Evolutionary conservation across 23 tunicate species (phyloP).

Genomic region (Clavelina lepadiformis): DNA sequence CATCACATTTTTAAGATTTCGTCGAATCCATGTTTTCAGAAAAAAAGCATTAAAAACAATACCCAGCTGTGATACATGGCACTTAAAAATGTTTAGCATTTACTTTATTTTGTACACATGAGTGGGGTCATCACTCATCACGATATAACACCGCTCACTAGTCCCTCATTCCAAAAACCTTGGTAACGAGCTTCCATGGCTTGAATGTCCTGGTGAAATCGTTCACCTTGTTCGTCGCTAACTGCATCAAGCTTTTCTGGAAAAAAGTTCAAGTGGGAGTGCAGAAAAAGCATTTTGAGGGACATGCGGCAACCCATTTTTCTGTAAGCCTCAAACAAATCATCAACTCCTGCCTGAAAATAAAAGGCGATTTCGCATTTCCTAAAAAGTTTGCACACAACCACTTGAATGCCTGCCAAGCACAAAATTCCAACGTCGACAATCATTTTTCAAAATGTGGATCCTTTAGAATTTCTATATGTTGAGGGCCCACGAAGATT

Average conservation of each 20-base stretch:
- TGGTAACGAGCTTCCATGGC: conserved; percentile 23
- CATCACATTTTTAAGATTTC: too few species aligned
- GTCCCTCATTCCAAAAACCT: conserved; percentile 21
- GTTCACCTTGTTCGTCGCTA: conserved; percentile 15
- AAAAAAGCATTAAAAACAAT: too few species aligned
- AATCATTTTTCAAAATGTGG: conserved; percentile 14
- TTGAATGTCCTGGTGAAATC: conserved; percentile 27
- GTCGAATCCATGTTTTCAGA: too few species aligned
- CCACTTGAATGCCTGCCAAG: conserved; percentile 30
- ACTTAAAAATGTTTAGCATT: conserved; percentile 15
- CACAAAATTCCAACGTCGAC: conserved; percentile 5
- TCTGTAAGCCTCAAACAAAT: conserved; percentile 23
- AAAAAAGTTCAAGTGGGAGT: conserved; percentile 20
- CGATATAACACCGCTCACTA: conserved; percentile 26
- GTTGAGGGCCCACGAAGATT: conserved; percentile 27
- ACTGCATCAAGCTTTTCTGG: conserved; percentile 18
- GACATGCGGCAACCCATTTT: conserved; percentile 24
- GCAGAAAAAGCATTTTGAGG: conserved; percentile 26
- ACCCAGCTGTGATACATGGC: too few species aligned
- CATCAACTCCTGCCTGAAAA: conserved; percentile 17
- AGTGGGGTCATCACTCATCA: conserved; percentile 2
- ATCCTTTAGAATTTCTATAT: conserved; percentile 20
- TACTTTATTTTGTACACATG: conserved; percentile 14
- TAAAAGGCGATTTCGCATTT: conserved; percentile 17
- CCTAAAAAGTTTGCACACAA: conserved; percentile 36